These are phyloP conservation scores for Balanococcus diminutus DNA, from an alignment of 2,888 invertebrate genomes.

Conservation along the genomic window DNA sequence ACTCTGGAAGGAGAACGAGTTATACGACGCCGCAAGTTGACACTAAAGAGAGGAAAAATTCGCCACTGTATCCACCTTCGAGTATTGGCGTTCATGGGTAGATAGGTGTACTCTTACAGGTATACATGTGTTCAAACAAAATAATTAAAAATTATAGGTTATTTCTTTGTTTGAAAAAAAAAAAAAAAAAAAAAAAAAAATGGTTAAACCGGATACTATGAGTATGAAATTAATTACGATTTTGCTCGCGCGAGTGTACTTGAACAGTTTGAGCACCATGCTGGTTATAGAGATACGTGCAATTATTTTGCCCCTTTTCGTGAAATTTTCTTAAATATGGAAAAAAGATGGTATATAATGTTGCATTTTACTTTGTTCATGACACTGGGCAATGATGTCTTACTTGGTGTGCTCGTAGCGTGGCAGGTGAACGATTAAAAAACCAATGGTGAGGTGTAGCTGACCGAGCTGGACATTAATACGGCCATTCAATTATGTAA, in stretches of 20 bases:
- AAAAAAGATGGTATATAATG: not conserved
- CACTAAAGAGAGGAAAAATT: not conserved
- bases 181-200: constrained; percentile 17
- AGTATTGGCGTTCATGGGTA: too few species aligned
- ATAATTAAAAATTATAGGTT: constrained; percentile 10
- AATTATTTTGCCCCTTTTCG: not conserved
- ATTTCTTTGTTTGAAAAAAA: not conserved
- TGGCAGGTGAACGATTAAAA: constrained; percentile 3
- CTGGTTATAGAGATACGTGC: not conserved
- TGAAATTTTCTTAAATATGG: not conserved
- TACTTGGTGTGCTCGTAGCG: not conserved
- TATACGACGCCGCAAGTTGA: not conserved
- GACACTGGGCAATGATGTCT: not conserved
- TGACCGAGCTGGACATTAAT: not conserved
- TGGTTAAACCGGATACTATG: not conserved
- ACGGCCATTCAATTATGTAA: constrained; percentile 16
- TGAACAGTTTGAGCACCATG: not conserved
- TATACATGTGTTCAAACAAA: not conserved
- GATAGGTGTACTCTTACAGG: not conserved
- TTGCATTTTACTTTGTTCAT: not conserved
- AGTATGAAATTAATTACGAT: constrained; percentile 30
- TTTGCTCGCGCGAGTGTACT: not conserved
- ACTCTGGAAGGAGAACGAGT: not conserved
- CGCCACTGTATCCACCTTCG: not conserved
- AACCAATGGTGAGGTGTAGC: not conserved